Evolutionary conservation across 2,113 vertebrate genomes (phyloP).

Genomic region (Oncorhynchus clarkii): DNA sequence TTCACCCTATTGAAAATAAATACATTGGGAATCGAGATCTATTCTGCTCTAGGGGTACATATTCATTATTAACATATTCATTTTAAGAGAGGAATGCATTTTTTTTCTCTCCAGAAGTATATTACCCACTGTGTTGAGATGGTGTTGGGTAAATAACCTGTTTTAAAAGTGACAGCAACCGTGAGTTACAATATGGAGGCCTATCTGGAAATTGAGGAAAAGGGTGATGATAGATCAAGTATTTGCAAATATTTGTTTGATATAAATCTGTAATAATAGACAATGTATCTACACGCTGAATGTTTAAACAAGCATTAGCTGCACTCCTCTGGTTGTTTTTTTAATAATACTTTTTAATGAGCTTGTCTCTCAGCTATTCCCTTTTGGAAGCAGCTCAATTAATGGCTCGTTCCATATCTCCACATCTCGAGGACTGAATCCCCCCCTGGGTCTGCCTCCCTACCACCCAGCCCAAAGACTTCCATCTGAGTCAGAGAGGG

Average conservation of each 20-base stretch:
- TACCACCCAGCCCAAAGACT: not conserved
- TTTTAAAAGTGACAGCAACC: too few species aligned
- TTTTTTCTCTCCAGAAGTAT: not conserved
- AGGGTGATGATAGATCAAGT: too few species aligned
- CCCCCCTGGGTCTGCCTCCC: conserved; percentile 35
- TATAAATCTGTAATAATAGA: too few species aligned
- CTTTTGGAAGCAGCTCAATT: conserved; percentile 68
- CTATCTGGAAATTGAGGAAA: too few species aligned
- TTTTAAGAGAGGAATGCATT: not conserved
- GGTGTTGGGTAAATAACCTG: not conserved
- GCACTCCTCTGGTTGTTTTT: conserved; percentile 62
- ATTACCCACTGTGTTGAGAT: not conserved
- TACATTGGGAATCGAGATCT: not conserved
- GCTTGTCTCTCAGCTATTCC: conserved; percentile 65
- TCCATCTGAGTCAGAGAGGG: not conserved
- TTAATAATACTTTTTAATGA: conserved; percentile 82
- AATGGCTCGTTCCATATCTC: conserved; percentile 68
- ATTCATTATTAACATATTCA: too few species aligned
- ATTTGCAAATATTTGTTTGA: too few species aligned
- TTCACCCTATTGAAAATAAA: not conserved
- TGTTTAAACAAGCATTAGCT: conserved; percentile 48
- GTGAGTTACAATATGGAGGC: too few species aligned
- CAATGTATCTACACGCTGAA: conserved; percentile 3
- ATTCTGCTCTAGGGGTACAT: conserved; percentile 3
- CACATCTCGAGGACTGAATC: conserved; percentile 54